Evolutionary conservation across 1,140 invertebrate genomes (phyloP).

Genomic region (Maconellicoccus hirsutus): DNA sequence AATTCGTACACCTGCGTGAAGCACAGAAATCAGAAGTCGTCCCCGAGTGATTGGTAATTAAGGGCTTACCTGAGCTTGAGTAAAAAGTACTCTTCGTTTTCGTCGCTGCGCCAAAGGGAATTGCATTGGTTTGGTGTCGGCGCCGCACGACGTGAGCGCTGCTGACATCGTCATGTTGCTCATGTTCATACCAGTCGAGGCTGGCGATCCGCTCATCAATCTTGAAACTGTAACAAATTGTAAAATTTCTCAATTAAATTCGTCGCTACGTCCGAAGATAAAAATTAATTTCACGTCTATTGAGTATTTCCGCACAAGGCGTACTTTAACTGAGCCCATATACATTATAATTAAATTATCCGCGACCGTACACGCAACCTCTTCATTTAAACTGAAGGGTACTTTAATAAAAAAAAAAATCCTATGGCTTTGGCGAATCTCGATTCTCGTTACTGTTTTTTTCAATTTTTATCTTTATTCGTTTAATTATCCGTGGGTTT

Average conservation of each 20-base stretch:
- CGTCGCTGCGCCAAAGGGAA: conserved; percentile 79
- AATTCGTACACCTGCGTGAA: conserved; percentile 80
- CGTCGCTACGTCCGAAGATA: neutral
- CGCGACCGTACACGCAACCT: neutral
- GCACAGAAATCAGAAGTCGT: neutral
- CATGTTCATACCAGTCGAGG: conserved; percentile 70
- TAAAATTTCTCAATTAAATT: neutral
- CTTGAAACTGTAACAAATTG: conserved; percentile 63
- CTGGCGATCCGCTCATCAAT: conserved; percentile 64
- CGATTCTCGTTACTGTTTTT: no score
- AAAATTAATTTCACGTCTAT: conserved; percentile 5
- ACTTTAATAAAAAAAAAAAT: neutral
- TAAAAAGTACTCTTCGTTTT: conserved; percentile 94
- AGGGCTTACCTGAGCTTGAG: conserved; percentile 72
- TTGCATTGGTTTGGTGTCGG: conserved; percentile 76
- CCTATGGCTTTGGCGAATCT: no score
- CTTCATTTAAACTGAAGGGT: neutral
- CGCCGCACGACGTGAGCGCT: conserved; percentile 47
- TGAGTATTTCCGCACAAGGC: neutral
- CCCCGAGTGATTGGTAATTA: no score
- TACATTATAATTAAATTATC: neutral
- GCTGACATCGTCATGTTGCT: conserved; percentile 51
- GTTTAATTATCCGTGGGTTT: no score
- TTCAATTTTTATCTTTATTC: no score
- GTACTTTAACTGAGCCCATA: neutral